Base-by-base conservation (phyloP, 1,140 invertebrate species). In the Bombus pyrosoma region DNA sequence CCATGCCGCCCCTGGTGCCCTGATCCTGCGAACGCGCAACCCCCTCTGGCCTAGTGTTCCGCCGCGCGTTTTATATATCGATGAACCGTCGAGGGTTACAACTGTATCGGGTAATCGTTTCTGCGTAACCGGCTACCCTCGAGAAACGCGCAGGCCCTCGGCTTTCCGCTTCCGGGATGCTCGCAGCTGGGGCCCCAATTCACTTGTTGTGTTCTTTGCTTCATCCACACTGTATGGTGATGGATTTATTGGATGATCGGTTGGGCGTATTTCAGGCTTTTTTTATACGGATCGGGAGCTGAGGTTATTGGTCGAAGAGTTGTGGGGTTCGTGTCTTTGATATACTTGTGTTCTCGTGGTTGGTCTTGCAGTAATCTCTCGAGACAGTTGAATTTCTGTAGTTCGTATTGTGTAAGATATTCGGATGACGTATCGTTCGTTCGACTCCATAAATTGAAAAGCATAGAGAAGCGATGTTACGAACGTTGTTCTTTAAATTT, bases 51-150 rank as follows among this genome's bases (percentile, higher is more conserved):
- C 75, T 57, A 43, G 28, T 76, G 74, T 47, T 76, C 83, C 73
- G 57, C 43, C 28, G 62, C 74, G 64, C 78, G 76, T 87, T 90
- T 90, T 90, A 90, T 86, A 86, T 87, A 86, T 86, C 83, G 71
- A 82, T 80, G 82, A 85, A 80, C 72, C 80, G 76, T 43, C 87
- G 88, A 91, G 91, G 90, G 89, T 92, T 93, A 92, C 92, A 87
- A 90, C 87, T 91, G 90, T 92, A 93, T 90, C 88, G 89, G 87
- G 87, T 92, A 92, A 93, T 92, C 89, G 87, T 88, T 91, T 86
- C 92, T 85, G 81, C 86, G 68, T 86, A 81, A 25, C 34, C 85
- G 81, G 69, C 69, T 69, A 85, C 81, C 86, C 79, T 75, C 74
- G 68, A 72, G 72, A 80, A 78, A 59, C 77, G 81, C 57, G n/a